Base-by-base conservation (phyloP, 1,140 invertebrate genomes). In the Steinernema feltiae region DNA sequence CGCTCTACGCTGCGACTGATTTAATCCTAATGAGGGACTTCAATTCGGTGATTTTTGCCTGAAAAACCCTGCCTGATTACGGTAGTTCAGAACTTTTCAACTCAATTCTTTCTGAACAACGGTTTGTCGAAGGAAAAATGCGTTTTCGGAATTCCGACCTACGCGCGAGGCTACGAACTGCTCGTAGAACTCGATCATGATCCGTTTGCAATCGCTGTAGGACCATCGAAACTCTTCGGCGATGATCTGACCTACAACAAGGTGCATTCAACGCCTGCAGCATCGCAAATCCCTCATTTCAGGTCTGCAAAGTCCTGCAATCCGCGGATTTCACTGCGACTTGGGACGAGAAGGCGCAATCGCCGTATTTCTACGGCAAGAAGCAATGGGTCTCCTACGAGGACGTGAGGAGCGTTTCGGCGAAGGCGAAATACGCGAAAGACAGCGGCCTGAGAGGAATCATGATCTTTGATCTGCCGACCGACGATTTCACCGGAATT, bases 121-220 rank as follows among this genome's bases (percentile, higher is more conserved):
- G 82, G 82, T 29, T 30, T 83, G 17, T 48, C 70, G 15, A 35
- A 71, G 32, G 72, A 75, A 24, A 83, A 81, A 32, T 53, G 79
- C 2, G 41, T 84, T 30, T 83, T 81, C 71, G 82, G 82, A 15
- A 78, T 83, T 30, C 82, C 82, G 1, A 80, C 77, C 1, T 83
- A 83, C 70, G 82, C 73, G 1, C 27, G 72, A n/a, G 82, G 82
- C 12, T 83, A 31, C 32, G 32, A 53, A 30, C 46, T 82, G 17
- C 32, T 81, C 12, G 73, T 48, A 0, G 63, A 63, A 21, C 71
- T 46, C 27, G 30, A 81, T 3, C 72, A 82, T 48, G 71, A 48
- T 48, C 81, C 78, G 0, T 82, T 81, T 63, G 63, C 81, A 1
- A 79, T 77, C 24, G 81, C 81, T 17, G 72, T 41, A 7, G 73